A percentile compares a stretch with the other conserved stretches of the same genome.
Conservation (phyloP, 2,113 vertebrate genomes). For the Oxygymnocypris stewartii region DNA sequence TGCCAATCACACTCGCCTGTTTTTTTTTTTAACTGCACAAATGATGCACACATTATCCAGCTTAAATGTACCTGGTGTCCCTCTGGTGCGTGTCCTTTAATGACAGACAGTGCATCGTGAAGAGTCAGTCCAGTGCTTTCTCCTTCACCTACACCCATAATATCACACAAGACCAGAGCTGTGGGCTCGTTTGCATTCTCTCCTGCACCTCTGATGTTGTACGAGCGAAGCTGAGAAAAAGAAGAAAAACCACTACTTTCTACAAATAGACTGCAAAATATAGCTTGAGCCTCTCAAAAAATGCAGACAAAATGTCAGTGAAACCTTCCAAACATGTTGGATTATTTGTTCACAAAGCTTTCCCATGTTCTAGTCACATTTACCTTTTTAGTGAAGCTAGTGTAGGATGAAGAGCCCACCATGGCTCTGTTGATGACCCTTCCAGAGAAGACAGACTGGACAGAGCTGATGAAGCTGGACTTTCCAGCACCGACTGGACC, state of each 20-base stretch:
- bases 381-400: conserved; percentile 77
- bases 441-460: conserved; percentile 73
- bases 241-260: background rate
- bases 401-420: conserved; percentile 65
- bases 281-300: too few species aligned
- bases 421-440: conserved; percentile 73
- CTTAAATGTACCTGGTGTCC: conserved; percentile 65
- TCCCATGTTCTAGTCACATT: background rate
- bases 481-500: conserved; percentile 69
- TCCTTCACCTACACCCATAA: conserved; percentile 66
- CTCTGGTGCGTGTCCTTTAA: conserved; percentile 73
- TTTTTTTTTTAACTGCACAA: background rate
- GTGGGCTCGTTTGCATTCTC: conserved; percentile 33
- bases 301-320: too few species aligned
- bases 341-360: background rate
- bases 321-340: background rate
- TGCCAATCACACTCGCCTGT: too few species aligned
- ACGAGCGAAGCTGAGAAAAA: conserved; percentile 67
- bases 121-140: conserved; percentile 64
- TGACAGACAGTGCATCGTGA: conserved; percentile 66
- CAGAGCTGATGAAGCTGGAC: conserved; percentile 78
- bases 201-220: conserved; percentile 52
- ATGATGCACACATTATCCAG: background rate
- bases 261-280: background rate
- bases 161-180: conserved; percentile 67